Evolutionary conservation across 2,888 invertebrate species (phyloP).

Genomic region (Phrixothrix hirtus): DNA sequence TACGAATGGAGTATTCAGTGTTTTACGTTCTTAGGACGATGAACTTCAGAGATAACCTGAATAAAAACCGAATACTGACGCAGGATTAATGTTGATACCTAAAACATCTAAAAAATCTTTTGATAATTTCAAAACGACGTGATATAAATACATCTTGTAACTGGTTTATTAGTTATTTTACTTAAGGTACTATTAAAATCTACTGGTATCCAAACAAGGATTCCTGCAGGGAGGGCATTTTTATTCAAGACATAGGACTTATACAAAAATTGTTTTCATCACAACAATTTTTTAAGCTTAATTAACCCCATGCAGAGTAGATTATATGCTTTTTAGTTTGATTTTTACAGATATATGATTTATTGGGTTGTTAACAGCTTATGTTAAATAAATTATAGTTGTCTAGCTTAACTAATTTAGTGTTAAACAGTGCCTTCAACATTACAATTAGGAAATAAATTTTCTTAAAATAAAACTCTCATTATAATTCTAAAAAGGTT

Average conservation of each 20-base stretch:
- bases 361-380: background rate
- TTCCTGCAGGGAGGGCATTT: constrained; percentile 14
- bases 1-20: constrained; percentile 16
- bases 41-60: constrained; percentile 16
- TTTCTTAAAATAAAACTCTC: no score
- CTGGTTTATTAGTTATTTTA: constrained; percentile 20
- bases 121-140: constrained; percentile 16
- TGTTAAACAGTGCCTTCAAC: no score
- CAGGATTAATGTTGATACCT: constrained; percentile 23
- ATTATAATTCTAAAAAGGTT: no score
- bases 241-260: constrained; percentile 11
- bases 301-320: constrained; percentile 19
- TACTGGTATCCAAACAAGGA: constrained; percentile 9
- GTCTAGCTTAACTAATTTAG: no score
- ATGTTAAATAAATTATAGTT: no score
- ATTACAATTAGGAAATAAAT: no score
- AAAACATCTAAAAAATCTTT: constrained; percentile 17
- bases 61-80: constrained; percentile 21
- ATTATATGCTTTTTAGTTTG: no score
- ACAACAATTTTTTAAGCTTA: constrained; percentile 15
- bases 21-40: constrained; percentile 16
- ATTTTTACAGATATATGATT: constrained; percentile 15
- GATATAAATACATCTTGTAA: constrained; percentile 21
- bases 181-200: constrained; percentile 9
- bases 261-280: constrained; percentile 12